These are phyloP conservation scores for Heteronetta atricapilla DNA, from an alignment of 2,113 vertebrate species.

Conservation along the genomic window DNA sequence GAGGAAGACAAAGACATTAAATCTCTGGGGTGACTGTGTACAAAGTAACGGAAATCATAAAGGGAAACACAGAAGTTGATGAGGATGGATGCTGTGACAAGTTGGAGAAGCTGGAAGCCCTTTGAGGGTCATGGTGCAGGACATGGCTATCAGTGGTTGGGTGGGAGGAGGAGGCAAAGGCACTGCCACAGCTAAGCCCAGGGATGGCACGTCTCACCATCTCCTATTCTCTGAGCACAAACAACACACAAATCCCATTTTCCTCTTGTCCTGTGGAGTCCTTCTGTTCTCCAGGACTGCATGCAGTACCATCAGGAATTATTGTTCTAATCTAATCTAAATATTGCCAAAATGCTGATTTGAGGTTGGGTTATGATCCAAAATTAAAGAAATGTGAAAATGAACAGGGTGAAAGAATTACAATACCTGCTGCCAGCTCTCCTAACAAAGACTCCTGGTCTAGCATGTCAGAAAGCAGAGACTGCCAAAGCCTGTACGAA, in stretches of 20 bases:
- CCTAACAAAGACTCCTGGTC: neutral
- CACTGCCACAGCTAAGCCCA: neutral
- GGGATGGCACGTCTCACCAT: neutral
- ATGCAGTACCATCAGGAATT: neutral
- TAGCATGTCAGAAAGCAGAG: neutral
- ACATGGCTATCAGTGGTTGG: accelerated
- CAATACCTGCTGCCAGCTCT: neutral
- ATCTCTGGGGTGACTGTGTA: neutral
- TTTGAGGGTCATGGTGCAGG: neutral
- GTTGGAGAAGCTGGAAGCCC: neutral
- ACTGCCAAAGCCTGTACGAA: neutral
- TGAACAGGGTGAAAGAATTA: neutral
- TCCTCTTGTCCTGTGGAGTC: neutral
- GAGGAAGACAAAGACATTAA: neutral
- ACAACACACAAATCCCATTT: neutral
- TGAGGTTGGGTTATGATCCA: neutral
- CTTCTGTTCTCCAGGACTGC: neutral
- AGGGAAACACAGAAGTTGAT: neutral
- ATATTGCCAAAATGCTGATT: neutral
- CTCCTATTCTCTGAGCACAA: neutral
- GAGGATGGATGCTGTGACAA: neutral
- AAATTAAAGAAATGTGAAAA: neutral
- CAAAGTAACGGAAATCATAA: neutral
- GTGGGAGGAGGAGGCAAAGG: neutral
- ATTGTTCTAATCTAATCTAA: neutral